Evolutionary conservation across 1,140 invertebrate genomes (phyloP), one percentile per base, ranked within the genome.

Genomic region (Rhagoletis pomonella): DNA sequence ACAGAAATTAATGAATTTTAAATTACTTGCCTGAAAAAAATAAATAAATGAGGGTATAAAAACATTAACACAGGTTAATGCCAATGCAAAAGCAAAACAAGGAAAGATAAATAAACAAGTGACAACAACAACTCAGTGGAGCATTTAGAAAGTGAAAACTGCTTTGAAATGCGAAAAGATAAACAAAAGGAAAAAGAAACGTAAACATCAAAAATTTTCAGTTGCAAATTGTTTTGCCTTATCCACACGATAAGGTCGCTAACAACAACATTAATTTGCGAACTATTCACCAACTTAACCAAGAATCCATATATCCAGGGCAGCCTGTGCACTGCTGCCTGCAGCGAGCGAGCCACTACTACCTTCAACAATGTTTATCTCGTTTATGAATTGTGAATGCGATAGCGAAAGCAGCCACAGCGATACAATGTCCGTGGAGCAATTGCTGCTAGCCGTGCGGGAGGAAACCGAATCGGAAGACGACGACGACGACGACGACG

Each of bases 381-480:
- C 91, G 87, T 92, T 90, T 89, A 90, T 92, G 90, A 90, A 90
- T 87, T 88, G 90, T 87, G 91, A 92, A 85, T 29, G 85, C 85
- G 58, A 77, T 55, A 84, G 69, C 62, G 64, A 88, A 19, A 87
- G 39, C 42, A 86, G 85, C 60, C 85, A 86, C 50, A 84, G 67
- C 59, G 88, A 88, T 44, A 87, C 55, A n/a, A 89, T 90, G 64
- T 90, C 88, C 85, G 89, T 92, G 89, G 90, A 92, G 85, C 90
- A 91, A 65, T 62, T 92, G 85, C 87, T 92, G 87, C 90, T 90
- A 64, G 90, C 89, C 4, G 91, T 92, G n/a, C 89, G 89, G 44
- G 91, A 92, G 86, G 91, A 92, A 87, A 90, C 89, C 60, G 91
- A 92, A 88, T 89, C 90, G n/a, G 91, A 90, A 87, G 91, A 90